Conservation (phyloP, 2,797 vertebrate genomes). For the Florisuga fusca region DNA sequence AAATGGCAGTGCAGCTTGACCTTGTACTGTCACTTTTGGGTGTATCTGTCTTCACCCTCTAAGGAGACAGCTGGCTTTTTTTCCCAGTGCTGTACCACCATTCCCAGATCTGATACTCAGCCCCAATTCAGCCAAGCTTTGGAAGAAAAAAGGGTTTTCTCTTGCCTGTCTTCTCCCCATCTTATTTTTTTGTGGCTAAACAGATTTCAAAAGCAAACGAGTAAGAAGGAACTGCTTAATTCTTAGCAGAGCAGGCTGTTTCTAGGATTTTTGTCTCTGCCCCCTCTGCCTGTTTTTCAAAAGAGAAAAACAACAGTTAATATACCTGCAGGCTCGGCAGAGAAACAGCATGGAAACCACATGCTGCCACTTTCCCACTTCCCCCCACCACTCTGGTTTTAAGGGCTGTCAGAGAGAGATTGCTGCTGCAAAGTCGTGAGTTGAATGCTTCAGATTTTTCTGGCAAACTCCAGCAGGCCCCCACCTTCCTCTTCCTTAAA, state of each 20-base stretch:
- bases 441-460: background rate
- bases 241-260: background rate
- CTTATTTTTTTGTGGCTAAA: background rate
- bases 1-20: background rate
- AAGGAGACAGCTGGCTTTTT: background rate
- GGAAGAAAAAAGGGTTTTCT: accelerated
- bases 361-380: background rate
- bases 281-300: background rate
- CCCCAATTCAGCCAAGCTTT: background rate
- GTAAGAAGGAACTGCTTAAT: background rate
- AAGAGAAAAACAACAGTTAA: background rate
- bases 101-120: background rate
- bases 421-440: background rate
- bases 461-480: background rate
- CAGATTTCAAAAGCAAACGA: background rate
- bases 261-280: background rate
- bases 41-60: background rate
- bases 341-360: background rate
- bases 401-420: background rate
- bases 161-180: background rate
- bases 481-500: constrained; percentile 9
- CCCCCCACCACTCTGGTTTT: background rate
- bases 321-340: background rate
- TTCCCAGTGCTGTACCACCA: background rate
- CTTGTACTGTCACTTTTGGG: background rate